These are phyloP conservation scores for Thymallus thymallus DNA, from an alignment of 2,113 vertebrate genomes.

Conservation along the genomic window DNA sequence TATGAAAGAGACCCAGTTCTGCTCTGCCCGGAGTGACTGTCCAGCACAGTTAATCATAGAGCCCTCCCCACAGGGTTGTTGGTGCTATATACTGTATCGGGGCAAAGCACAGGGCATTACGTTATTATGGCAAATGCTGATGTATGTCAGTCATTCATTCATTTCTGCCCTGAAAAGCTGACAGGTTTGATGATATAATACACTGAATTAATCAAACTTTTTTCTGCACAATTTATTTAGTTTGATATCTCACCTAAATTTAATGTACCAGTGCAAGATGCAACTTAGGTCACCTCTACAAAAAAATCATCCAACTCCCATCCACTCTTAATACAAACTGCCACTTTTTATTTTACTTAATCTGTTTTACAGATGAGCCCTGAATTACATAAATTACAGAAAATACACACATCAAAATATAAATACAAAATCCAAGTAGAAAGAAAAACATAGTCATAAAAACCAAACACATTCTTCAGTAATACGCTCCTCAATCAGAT, in stretches of 20 bases:
- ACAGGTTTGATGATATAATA: conserved; percentile 41
- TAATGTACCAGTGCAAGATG: background rate
- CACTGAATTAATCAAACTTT: background rate
- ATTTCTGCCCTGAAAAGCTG: conserved; percentile 39
- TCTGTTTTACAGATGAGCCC: too few relatives aligned
- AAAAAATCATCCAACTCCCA: conserved; percentile 5
- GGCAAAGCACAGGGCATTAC: conserved; percentile 36
- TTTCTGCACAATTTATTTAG: background rate
- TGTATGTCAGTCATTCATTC: conserved; percentile 55
- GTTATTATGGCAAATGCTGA: conserved; percentile 2
- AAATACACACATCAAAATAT: too few relatives aligned
- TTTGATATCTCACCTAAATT: background rate
- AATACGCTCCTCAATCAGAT: too few relatives aligned
- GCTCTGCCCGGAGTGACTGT: conserved; percentile 34
- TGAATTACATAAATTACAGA: too few relatives aligned
- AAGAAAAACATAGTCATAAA: too few relatives aligned
- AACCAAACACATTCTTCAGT: too few relatives aligned
- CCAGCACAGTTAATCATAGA: conserved; percentile 51
- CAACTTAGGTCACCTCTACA: conserved; percentile 6
- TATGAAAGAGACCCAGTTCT: conserved; percentile 51
- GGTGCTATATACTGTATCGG: conserved; percentile 53
- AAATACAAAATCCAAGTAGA: too few relatives aligned
- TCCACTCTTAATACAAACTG: conserved; percentile 22
- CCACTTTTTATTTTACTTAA: too few relatives aligned
- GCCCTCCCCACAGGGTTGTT: conserved; percentile 54